phyloP scores from a whole-genome alignment of 1,140 invertebrate genomes.

The Aphelinus atriplicis region DNA sequence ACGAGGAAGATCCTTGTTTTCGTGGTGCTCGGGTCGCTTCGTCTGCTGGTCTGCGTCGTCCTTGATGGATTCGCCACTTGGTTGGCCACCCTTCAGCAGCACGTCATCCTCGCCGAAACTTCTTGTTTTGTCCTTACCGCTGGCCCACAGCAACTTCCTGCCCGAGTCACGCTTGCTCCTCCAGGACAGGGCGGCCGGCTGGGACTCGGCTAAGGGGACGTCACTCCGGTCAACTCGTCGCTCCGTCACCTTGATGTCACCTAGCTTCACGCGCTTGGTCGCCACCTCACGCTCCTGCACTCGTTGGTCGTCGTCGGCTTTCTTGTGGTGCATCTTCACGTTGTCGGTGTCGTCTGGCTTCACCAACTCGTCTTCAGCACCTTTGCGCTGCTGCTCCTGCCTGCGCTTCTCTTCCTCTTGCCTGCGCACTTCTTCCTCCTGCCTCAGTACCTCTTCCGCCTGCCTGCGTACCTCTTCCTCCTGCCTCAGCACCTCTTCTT shows the following conservation, averaged over 20 bases:
- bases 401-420: not conserved
- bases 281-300: slow-evolving; percentile 7
- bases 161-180: not conserved
- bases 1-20: too few relatives aligned
- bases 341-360: too few relatives aligned
- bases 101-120: slow-evolving; percentile 57
- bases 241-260: slow-evolving; percentile 55
- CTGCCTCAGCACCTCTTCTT: not conserved
- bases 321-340: too few relatives aligned
- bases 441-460: not conserved
- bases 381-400: not conserved
- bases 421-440: not conserved
- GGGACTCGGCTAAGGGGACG: slow-evolving; percentile 19
- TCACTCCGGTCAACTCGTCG: slow-evolving; percentile 55
- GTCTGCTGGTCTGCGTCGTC: not conserved
- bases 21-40: slow-evolving; percentile 19
- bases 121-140: slow-evolving; percentile 43
- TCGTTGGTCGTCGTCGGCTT: not conserved
- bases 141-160: slow-evolving; percentile 30
- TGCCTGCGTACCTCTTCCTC: not conserved
- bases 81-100: slow-evolving; percentile 29
- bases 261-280: slow-evolving; percentile 45
- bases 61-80: not conserved
- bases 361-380: too few relatives aligned
- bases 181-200: not conserved